Evolutionary conservation across 2,113 vertebrate genomes (phyloP), one percentile per base, ranked within the genome.

Genomic region (Thunnus maccoyii): DNA sequence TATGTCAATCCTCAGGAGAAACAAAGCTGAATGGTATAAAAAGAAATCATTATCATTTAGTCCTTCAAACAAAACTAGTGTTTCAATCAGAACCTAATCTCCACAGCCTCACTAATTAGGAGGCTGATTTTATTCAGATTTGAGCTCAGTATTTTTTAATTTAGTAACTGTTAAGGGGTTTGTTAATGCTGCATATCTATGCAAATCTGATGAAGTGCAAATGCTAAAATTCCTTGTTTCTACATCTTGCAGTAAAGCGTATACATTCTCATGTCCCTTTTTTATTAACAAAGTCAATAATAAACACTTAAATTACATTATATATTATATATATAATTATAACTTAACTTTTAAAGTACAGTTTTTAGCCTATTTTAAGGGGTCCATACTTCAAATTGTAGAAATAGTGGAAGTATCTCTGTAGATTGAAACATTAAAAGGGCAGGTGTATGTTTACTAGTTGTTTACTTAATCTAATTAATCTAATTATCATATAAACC

Each of bases 11-110:
- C 72, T 65, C 44, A 17, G n/a, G 51, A 85, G 63, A 77, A 73
- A 83, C 47, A 52, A 48, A 46, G 55, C 55, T 14, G 30, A 69
- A 18, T 32, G 65, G 72, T 55, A 83, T 61, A 57, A 66, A 75
- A 82, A 55, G 3, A 67, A 83, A 72, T 73, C 56, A 76, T 71
- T 58, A 74, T 83, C 57, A n/a, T 25, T 66, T 70, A 65, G 75
- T 74, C 68, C 76, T 64, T 80, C 61, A 67, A 50, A 80, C 64
- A 67, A 57, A 76, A 70, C 46, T 18, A 22, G 4, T 14, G 11
- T 72, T 63, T 80, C n/a, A 65, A 44, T 80, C 47, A 60, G 46
- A 54, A 62, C 51, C 61, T 73, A 48, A 80, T 80, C 58, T 57
- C 4, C 11, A 47, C 48, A 57, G 54, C 4, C 18, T 76, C 36